Base-by-base conservation (phyloP, 2,888 invertebrate species). In the Epistrophella euchroma region DNA sequence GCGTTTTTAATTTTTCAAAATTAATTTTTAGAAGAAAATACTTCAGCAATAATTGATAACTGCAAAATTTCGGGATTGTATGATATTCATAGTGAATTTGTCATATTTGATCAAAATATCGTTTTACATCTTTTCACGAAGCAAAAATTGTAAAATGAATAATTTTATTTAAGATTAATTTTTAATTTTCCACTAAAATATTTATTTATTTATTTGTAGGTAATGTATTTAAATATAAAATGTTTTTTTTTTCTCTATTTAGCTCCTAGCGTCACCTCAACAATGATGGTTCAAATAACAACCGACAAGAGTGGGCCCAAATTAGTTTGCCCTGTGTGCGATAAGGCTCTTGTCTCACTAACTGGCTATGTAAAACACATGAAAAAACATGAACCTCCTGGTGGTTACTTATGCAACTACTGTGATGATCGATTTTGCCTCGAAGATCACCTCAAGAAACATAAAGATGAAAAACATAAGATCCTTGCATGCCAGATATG, bases 281-380 rank as follows among this genome's bases (percentile, higher is more conserved):
- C 68, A 47, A 91, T 91, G 90, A 82, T 91, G 71, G 91, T 91
- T 60, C 90, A 92, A 87, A 89, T 91, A 17, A 91, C 91, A 45
- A 92, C 91, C 0, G 92, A 91, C 50, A 82, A 87, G 45, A 90
- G 90, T 2, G 87, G 92, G 1, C 91, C 91, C 4, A 91, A 91
- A 79, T 88, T 91, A 0, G 90, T 91, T 60, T 91, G 91, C 81
- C 91, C 92, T 4, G 89, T 92, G 2, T 91, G 91, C 83, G 90
- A 90, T 55, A 92, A 92, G 56, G 90, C 91, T 0, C 83, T 92
- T 0, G 74, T 90, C 2, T 91, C 90, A 1, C 88, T 90, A 32
- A 90, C 89, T 81, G 91, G 92, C n/a, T 91, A 93, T 62, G 91
- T 91, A 10, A 92, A 91, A 81, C 93, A 93, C 86, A 90, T 91